phyloP scores from a whole-genome alignment of 1,140 invertebrate genomes.

The Drosophila kohkoa region DNA sequence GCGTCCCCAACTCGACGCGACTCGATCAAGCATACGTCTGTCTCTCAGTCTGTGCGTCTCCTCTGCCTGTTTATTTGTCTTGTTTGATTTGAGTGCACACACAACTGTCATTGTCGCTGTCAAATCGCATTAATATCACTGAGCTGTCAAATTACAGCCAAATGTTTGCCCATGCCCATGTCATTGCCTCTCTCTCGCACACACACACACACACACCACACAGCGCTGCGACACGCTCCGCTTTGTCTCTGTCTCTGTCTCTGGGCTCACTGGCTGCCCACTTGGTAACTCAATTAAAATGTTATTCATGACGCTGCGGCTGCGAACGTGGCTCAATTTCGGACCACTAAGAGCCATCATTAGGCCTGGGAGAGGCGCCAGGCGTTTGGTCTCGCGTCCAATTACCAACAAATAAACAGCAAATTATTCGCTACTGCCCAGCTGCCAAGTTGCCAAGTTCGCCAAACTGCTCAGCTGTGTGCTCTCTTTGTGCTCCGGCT shows the following conservation, averaged over 20 bases:
- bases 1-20: constrained; percentile 12
- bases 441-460: neutral
- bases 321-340: constrained; percentile 54
- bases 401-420: constrained; percentile 64
- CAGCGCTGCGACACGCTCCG: neutral
- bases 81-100: constrained; percentile 78
- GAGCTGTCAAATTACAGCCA: constrained; percentile 81
- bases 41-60: constrained; percentile 38
- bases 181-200: constrained; percentile 7
- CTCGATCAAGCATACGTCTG: constrained; percentile 38
- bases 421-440: constrained; percentile 58
- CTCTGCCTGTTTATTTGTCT: constrained; percentile 76
- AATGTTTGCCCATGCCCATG: constrained; percentile 72
- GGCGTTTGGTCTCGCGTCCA: constrained; percentile 45
- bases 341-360: constrained; percentile 45
- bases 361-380: constrained; percentile 61
- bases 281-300: constrained; percentile 80
- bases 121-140: constrained; percentile 83
- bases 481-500: constrained; percentile 4
- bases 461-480: constrained; percentile 1
- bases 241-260: neutral
- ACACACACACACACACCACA: no score
- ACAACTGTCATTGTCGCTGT: constrained; percentile 81
- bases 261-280: constrained; percentile 24
- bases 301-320: constrained; percentile 62